These are phyloP conservation scores for Synodontis membranacea DNA, from an alignment of 2,113 vertebrate species.

Conservation along the genomic window DNA sequence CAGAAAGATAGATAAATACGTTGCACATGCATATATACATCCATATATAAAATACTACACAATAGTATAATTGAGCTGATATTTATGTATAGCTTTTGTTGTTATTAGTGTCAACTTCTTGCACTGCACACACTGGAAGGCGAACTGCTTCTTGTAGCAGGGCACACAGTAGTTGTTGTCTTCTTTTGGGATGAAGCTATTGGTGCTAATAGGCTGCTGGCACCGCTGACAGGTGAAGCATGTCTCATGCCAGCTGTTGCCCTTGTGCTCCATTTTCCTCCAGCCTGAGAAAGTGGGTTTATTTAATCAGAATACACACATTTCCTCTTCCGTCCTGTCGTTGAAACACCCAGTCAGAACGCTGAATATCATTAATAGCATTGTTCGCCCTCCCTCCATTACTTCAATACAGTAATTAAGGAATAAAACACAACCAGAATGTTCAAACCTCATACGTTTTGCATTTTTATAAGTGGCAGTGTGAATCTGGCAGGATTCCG, in stretches of 20 bases:
- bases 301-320: neutral
- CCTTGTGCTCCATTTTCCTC: neutral
- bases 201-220: neutral
- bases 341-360: neutral
- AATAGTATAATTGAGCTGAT: too few species aligned
- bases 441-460: too few species aligned
- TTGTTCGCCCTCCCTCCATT: neutral
- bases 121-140: slow-evolving; percentile 5
- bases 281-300: neutral
- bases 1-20: too few species aligned
- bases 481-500: too few species aligned
- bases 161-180: neutral
- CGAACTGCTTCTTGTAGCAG: slow-evolving; percentile 5
- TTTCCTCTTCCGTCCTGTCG: neutral
- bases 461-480: too few species aligned
- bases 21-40: too few species aligned
- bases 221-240: neutral
- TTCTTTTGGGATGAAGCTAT: neutral
- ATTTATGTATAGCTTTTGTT: neutral
- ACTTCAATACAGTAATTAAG: neutral
- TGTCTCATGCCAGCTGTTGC: neutral
- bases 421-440: neutral
- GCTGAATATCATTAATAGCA: neutral
- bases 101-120: neutral
- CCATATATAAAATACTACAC: too few species aligned